Conservation (phyloP, 1,140 invertebrate genomes). For the Calephelis virginiensis region DNA sequence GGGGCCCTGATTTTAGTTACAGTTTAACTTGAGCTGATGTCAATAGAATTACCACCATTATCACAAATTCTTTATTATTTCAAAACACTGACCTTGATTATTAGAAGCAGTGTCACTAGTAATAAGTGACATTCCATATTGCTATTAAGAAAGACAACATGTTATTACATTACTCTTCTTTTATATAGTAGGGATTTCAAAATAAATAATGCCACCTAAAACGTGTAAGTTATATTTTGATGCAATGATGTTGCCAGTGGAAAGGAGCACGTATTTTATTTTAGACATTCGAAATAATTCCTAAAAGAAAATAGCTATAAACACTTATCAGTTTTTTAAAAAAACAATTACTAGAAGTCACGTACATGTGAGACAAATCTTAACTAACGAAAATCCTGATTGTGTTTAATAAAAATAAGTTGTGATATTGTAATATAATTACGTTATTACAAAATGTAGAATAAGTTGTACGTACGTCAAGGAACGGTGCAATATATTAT, state of each 20-base stretch:
- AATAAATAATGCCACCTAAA: slow-evolving; percentile 46
- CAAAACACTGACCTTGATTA: slow-evolving; percentile 34
- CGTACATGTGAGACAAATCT: background rate
- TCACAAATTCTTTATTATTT: background rate
- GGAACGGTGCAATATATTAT: too few relatives aligned
- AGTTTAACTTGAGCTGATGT: too few relatives aligned
- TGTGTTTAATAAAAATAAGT: background rate
- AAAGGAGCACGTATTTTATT: slow-evolving; percentile 28
- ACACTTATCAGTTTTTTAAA: background rate
- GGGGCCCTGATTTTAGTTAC: too few relatives aligned
- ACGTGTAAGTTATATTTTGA: slow-evolving; percentile 22
- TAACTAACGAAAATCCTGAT: background rate
- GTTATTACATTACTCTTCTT: slow-evolving; percentile 33
- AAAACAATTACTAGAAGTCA: background rate
- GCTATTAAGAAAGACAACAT: slow-evolving; percentile 34
- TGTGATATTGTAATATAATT: too few relatives aligned
- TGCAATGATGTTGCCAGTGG: slow-evolving; percentile 18
- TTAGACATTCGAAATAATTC: background rate
- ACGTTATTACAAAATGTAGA: background rate
- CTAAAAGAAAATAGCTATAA: slow-evolving; percentile 3
- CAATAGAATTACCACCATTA: too few relatives aligned
- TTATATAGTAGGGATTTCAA: slow-evolving; percentile 61
- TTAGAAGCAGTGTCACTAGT: slow-evolving; percentile 33
- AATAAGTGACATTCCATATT: slow-evolving; percentile 43
- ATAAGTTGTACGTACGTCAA: background rate